These are phyloP conservation scores for Drosophila nr. medialis DNA, from an alignment of 2,888 invertebrate species.

Conservation along the genomic window DNA sequence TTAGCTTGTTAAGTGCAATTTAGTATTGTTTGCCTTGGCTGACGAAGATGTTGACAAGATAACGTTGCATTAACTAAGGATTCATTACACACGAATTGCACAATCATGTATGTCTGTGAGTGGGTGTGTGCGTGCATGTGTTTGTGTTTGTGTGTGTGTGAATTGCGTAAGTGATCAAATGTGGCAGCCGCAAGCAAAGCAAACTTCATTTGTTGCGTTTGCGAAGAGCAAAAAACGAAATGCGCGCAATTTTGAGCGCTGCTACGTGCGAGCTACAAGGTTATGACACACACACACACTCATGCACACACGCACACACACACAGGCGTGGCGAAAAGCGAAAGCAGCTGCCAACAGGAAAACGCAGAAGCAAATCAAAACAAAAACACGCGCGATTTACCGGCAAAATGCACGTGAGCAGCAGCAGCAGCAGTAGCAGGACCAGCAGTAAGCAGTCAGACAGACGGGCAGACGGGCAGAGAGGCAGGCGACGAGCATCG, in stretches of 20 bases:
- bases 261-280: slow-evolving; percentile 63
- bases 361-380: slow-evolving; percentile 64
- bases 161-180: slow-evolving; percentile 41
- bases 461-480: not conserved
- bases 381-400: slow-evolving; percentile 75
- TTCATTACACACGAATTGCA: not conserved
- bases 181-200: slow-evolving; percentile 33
- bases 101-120: not conserved
- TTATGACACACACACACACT: slow-evolving; percentile 27
- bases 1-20: slow-evolving; percentile 41
- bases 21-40: slow-evolving; percentile 24
- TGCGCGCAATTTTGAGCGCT: slow-evolving; percentile 40
- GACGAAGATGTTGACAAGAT: slow-evolving; percentile 23
- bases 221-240: slow-evolving; percentile 15
- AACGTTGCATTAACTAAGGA: slow-evolving; percentile 9
- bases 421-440: not conserved
- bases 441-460: not conserved
- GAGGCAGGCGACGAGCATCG: slow-evolving; percentile 13
- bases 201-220: slow-evolving; percentile 45
- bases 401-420: slow-evolving; percentile 76
- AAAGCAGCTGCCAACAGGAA: slow-evolving; percentile 48
- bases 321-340: slow-evolving; percentile 58
- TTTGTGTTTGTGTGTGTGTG: not conserved
- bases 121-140: not conserved
- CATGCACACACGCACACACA: slow-evolving; percentile 26